These are phyloP conservation scores for Formica aserva DNA, from an alignment of 2,888 invertebrate species.

Conservation along the genomic window DNA sequence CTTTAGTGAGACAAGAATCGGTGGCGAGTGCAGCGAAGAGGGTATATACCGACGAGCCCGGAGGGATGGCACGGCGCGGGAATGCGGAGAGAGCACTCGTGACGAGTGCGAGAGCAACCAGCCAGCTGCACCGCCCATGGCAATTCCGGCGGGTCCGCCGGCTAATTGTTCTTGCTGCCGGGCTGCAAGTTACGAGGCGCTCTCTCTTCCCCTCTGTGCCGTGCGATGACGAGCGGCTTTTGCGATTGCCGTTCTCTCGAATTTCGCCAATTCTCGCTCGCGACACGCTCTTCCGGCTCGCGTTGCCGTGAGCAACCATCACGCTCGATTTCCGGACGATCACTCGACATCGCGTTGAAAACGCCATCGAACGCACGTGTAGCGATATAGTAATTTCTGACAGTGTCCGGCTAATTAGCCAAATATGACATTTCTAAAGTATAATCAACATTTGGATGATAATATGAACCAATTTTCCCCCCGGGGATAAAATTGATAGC, in stretches of 20 bases:
- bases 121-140: constrained; percentile 71
- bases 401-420: constrained; percentile 16
- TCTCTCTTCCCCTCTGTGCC: not conserved
- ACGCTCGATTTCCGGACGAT: constrained; percentile 34
- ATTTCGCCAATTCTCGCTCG: constrained; percentile 45
- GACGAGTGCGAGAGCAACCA: constrained; percentile 56
- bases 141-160: constrained; percentile 66
- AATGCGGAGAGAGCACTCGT: constrained; percentile 30
- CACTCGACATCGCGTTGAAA: constrained; percentile 14
- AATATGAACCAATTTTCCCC: not conserved
- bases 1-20: constrained; percentile 54
- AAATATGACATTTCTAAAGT: not conserved
- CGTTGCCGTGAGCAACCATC: constrained; percentile 32
- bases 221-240: constrained; percentile 41
- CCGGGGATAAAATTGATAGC: not conserved
- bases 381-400: constrained; percentile 24
- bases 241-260: constrained; percentile 47
- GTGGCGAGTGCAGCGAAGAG: constrained; percentile 14
- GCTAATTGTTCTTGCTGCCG: constrained; percentile 69
- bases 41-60: not conserved
- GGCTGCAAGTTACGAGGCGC: constrained; percentile 57
- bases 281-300: constrained; percentile 40
- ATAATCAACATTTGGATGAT: not conserved
- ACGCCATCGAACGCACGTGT: not conserved
- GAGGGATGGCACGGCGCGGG: constrained; percentile 18